Base-by-base conservation (phyloP, 2,113 vertebrate species). In the Heloderma charlesbogerti region DNA sequence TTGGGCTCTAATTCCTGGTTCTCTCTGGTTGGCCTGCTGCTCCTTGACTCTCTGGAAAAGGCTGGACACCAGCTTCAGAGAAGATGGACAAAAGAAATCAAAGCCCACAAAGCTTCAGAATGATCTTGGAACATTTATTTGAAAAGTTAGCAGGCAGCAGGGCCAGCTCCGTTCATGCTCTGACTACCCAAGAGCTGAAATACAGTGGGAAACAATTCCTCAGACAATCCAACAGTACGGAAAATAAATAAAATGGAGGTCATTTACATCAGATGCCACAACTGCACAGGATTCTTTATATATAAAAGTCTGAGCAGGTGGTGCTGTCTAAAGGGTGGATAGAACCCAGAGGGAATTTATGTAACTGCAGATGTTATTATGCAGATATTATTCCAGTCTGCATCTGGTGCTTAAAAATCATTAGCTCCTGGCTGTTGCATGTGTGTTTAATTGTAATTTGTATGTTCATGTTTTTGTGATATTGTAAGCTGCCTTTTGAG, bases 11-110 rank as follows among this genome's bases (percentile, higher is more conserved):
- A 90, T 83, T 12, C 96, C 95, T 16, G 97, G 84, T 89, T 96
- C 93, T 78, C 95, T 97, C 94, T 89, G 93, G 91, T 98, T 97
- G 9, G 94, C 69, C 77, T 96, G 94, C 45, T 88, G 88, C 48
- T 97, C 96, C 91, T 98, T 97, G 67, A 97, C 96, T 91, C 97
- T 98, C 94, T 94, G 95, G 96, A 99, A 99, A 94, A 98, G 94
- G 92, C 97, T 96, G 51, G 98, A 97, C 88, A 99, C 97, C 96
- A 98, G 97, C 98, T 98, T 90, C 2, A 22, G 82, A 94, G 88
- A n/a, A 77, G 88, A n/a, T 88, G 18, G 75, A 84, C 89, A 89
- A 0, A 80, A 31, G 10, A 88, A 86, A 93, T 69, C 27, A 82
- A 45, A 81, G 69, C 31, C 34, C 25, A 71, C 16, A 27, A 34